These are phyloP conservation scores for Rhinophrynus dorsalis DNA, from an alignment of 2,797 vertebrate species.

Conservation along the genomic window DNA sequence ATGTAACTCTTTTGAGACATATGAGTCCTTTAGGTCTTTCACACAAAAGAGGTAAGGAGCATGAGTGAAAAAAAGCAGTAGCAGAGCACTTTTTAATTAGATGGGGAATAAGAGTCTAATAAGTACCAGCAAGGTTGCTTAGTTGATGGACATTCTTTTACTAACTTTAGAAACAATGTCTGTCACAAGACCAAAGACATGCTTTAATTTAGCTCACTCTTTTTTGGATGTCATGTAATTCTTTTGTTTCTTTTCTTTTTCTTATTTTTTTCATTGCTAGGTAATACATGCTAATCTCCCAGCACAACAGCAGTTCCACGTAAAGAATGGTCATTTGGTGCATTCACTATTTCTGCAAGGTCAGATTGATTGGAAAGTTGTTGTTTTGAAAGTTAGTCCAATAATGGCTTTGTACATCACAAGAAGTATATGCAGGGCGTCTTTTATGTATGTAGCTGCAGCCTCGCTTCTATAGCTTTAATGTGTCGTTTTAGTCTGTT, in stretches of 20 bases:
- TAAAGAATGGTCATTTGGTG: constrained; percentile 44
- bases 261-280: constrained; percentile 52
- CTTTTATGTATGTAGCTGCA: background rate
- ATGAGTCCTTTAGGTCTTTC: background rate
- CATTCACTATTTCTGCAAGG: constrained; percentile 49
- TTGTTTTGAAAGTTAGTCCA: constrained; percentile 1
- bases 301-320: constrained; percentile 51
- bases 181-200: constrained; percentile 60
- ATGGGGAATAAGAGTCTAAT: constrained; percentile 55
- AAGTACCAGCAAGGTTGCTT: constrained; percentile 64
- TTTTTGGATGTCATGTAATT: constrained; percentile 62
- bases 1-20: background rate
- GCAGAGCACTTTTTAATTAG: constrained; percentile 59
- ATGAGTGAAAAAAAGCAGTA: constrained; percentile 53
- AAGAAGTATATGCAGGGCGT: background rate
- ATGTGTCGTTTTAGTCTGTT: constrained; percentile 1
- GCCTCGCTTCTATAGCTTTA: background rate
- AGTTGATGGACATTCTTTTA: constrained; percentile 62
- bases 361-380: constrained; percentile 52
- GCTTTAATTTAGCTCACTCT: constrained; percentile 63
- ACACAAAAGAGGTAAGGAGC: background rate
- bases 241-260: constrained; percentile 59
- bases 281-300: constrained; percentile 54
- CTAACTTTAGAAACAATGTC: constrained; percentile 70
- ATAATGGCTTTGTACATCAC: background rate